Percentiles rank a stretch among this genome's conserved stretches.
These are phyloP conservation scores for Nephrocerus scutellatus DNA, from an alignment of 2,888 invertebrate species.

Conservation along the genomic window DNA sequence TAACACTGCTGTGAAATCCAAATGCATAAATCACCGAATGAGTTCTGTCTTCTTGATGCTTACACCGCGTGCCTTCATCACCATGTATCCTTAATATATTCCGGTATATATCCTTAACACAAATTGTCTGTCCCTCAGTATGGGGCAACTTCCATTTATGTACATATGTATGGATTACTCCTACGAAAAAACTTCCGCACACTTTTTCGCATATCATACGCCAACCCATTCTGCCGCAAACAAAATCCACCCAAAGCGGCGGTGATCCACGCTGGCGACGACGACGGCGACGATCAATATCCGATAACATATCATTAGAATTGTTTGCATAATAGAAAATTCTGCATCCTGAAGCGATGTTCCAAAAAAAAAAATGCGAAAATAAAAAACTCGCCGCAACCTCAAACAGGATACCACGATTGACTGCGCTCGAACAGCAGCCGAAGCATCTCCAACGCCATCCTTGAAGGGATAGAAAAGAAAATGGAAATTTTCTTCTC, in stretches of 20 bases:
- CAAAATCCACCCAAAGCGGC: conserved; percentile 9
- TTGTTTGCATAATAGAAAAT: no score
- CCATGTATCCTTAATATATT: conserved; percentile 46
- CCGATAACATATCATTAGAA: conserved; percentile 32
- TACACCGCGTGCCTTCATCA: conserved; percentile 22
- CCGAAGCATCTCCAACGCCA: no score
- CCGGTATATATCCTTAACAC: conserved; percentile 48
- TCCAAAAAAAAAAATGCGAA: conserved; percentile 9
- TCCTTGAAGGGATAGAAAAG: no score
- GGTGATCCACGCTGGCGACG: background rate
- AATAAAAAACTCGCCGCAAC: conserved; percentile 7
- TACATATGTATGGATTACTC: background rate
- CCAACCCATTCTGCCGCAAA: conserved; percentile 21
- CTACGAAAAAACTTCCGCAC: conserved; percentile 1
- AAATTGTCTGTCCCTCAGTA: conserved; percentile 39
- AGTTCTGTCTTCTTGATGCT: no score
- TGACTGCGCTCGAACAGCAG: no score
- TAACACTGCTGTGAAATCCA: no score
- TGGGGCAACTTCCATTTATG: conserved; percentile 1
- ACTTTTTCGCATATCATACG: conserved; percentile 6
- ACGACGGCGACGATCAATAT: background rate
- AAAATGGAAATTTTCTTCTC: no score
- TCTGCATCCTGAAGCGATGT: no score
- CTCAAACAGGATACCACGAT: no score
- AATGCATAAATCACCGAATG: conserved; percentile 43